Conservation (phyloP, 2,797 vertebrate genomes). For the Serranus cabrilla region DNA sequence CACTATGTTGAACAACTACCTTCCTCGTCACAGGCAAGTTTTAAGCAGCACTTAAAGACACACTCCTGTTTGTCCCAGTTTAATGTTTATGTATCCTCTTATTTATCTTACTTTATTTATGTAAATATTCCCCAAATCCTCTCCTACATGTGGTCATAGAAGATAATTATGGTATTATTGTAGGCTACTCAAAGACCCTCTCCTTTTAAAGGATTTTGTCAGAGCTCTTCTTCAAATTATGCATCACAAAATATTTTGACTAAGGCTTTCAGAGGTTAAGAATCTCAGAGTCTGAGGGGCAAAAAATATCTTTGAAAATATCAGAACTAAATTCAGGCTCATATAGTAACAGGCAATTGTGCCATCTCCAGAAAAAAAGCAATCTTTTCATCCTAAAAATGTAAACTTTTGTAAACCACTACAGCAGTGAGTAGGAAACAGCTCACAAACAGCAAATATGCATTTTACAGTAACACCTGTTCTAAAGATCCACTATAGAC, state of each 20-base stretch:
- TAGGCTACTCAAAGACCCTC: too few species aligned
- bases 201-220: not conserved
- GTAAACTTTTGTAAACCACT: not conserved
- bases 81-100: not conserved
- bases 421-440: not conserved
- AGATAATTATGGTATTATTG: not conserved
- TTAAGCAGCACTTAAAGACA: not conserved
- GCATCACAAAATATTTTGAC: not conserved
- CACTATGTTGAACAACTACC: slow-evolving; percentile 93
- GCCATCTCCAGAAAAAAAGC: not conserved
- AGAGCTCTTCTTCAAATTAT: not conserved
- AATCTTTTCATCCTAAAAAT: not conserved
- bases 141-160: not conserved
- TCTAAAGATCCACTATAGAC: not conserved
- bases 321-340: not conserved
- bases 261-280: not conserved
- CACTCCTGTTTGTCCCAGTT: not conserved
- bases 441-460: not conserved
- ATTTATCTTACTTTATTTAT: too few species aligned
- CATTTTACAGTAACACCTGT: not conserved
- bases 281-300: not conserved
- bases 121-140: not conserved
- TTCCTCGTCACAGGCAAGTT: slow-evolving; percentile 92
- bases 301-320: not conserved
- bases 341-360: not conserved